Conservation (phyloP, 2,797 vertebrate genomes). For the Phyllotis vaccarum region DNA sequence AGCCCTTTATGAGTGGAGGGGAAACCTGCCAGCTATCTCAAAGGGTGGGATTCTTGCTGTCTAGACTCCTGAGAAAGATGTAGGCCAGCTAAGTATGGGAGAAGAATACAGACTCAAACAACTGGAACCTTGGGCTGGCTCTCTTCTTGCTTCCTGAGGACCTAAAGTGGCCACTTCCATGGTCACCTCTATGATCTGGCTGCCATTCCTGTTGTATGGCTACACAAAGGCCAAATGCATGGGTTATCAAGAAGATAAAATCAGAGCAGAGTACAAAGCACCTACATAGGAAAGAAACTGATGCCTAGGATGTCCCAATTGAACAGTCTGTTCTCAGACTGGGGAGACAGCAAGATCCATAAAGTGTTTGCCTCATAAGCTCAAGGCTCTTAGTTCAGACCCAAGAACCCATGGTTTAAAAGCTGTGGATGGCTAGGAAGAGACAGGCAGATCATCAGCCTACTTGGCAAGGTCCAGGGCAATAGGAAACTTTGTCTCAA, state of each 20-base stretch:
- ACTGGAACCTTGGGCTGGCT: accelerated
- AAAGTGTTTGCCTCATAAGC: neutral
- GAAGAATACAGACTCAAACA: accelerated
- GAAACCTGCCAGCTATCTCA: neutral
- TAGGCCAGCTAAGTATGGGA: accelerated
- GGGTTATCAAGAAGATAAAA: neutral
- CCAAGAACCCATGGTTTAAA: neutral
- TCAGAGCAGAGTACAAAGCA: neutral
- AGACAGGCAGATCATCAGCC: neutral
- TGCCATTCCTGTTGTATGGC: neutral
- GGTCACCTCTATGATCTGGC: neutral
- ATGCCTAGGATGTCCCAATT: neutral
- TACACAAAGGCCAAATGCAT: accelerated
- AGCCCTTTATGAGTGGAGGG: neutral
- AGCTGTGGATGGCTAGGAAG: neutral
- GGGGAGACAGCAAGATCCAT: accelerated
- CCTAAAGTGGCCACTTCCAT: accelerated
- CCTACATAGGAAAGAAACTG: neutral
- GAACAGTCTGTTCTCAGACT: neutral
- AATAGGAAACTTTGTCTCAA: neutral
- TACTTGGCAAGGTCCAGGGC: neutral
- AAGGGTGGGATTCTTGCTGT: neutral
- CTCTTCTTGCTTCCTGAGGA: neutral
- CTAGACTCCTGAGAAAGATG: neutral
- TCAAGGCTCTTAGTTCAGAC: neutral